Evolutionary conservation across 2,888 invertebrate genomes (phyloP).

Genomic region (Acanthoscelides obtectus): DNA sequence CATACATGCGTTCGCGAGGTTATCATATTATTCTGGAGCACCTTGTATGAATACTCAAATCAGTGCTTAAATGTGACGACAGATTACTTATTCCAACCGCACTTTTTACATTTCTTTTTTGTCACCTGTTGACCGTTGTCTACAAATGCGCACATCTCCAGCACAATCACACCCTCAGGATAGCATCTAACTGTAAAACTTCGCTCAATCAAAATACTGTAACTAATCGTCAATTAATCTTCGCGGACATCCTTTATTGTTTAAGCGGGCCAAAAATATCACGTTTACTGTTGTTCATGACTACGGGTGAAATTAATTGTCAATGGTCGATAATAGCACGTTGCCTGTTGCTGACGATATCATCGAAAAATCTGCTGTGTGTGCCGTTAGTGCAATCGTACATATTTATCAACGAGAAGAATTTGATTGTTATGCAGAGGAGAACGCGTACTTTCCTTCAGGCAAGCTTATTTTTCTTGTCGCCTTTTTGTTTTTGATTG

Average conservation of each 20-base stretch:
- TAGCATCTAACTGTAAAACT: background rate
- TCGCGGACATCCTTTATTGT: background rate
- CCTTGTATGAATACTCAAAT: no score
- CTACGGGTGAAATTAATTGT: background rate
- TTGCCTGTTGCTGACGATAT: background rate
- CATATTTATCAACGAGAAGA: background rate
- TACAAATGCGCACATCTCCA: background rate
- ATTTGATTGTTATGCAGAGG: background rate
- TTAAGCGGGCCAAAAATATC: background rate
- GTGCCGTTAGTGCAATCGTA: background rate
- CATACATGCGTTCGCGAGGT: no score
- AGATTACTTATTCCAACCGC: no score
- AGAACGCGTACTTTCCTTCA: background rate
- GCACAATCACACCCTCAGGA: background rate
- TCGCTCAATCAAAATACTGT: background rate
- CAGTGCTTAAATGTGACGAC: no score
- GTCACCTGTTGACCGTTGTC: no score
- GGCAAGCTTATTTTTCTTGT: background rate
- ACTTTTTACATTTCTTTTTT: no score
- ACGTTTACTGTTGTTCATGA: background rate
- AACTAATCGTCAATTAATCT: background rate
- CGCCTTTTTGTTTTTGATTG: background rate
- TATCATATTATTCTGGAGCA: no score
- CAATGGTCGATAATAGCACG: background rate
- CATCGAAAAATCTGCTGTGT: background rate